Base-by-base conservation (phyloP, 2,113 vertebrate species). In the Falcunculus frontatus region DNA sequence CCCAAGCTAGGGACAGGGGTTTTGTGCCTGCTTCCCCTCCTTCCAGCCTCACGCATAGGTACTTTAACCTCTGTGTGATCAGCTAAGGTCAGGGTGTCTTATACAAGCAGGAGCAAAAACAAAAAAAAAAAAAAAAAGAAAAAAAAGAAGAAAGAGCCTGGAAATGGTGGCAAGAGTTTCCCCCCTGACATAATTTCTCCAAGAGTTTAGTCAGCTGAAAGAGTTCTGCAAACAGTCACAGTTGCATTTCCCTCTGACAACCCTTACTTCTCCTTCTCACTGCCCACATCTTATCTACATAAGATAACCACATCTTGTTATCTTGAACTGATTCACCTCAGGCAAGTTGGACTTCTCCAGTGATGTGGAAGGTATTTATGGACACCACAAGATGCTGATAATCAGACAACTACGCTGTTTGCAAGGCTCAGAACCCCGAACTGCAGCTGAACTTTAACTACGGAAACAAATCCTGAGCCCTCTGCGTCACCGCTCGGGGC, bases 81-180 rank as follows among this genome's bases (percentile, higher is more conserved):
- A 80, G 49, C 49, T 69, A 13, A 13, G 32, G 41, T 49, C 83
- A 67, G 56, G 27, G 14, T 59, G 44, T 18, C 69, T 67, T 33
- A 52, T 0, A 33, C 5, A 42, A 47, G 44, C 4, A 55, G 20
- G 22, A 60, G 22, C 1, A 1, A 6, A 3, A 39, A 53, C 41
- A 63, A 33, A 33, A 9, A 17, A 9, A 18, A 6, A 4, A 19
- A 15, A 18, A n/a, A 35, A 6, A 42, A 11, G 16, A 14, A 27
- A 8, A 37, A 18, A 27, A 15, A 9, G 8, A 27, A 33, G 6
- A 11, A 33, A 49, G 29, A 79, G 37, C 15, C 50, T 80, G 33
- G 55, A 68, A 77, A 37, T 6, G 15, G 29, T 9, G 20, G 53
- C 49, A 83, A 0, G 9, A 47, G 16, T 20, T 23, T 59, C 17